A percentile compares a stretch with the other conserved stretches of the same genome.
Conservation (phyloP, 2,113 vertebrate genomes). For the Pseudorhombus dupliciocellatus region DNA sequence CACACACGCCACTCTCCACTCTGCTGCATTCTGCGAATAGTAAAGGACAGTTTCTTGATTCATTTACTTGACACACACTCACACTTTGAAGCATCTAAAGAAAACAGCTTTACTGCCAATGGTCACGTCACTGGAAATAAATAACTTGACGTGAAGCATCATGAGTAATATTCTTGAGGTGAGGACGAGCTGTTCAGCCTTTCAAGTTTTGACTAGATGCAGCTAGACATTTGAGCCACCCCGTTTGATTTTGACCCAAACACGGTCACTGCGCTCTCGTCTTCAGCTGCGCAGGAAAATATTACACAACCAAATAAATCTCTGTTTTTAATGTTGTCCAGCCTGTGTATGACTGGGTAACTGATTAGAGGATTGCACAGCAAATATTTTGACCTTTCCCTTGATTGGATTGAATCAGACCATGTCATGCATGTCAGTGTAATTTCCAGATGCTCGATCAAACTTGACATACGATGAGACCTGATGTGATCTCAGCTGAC, state of each 20-base stretch:
- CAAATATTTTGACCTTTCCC: neutral
- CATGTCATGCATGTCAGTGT: neutral
- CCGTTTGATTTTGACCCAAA: neutral
- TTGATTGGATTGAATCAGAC: slow-evolving; percentile 27
- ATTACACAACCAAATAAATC: neutral
- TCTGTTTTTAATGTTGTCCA: neutral
- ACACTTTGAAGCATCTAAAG: neutral
- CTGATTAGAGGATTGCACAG: neutral
- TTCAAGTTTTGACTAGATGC: slow-evolving; percentile 20
- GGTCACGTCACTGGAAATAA: slow-evolving; percentile 21
- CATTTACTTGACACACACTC: slow-evolving; percentile 2
- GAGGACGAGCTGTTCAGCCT: slow-evolving; percentile 25
- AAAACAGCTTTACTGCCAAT: slow-evolving; percentile 27
- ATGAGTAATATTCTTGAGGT: slow-evolving; percentile 17
- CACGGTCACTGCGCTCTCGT: neutral
- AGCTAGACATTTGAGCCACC: slow-evolving; percentile 14
- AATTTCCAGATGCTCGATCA: neutral
- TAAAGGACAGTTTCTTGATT: slow-evolving; percentile 20
- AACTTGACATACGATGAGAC: slow-evolving; percentile 8
- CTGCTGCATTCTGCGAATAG: slow-evolving; percentile 9
- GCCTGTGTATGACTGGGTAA: neutral
- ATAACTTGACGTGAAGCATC: slow-evolving; percentile 38
- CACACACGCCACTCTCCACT: slow-evolving; percentile 8
- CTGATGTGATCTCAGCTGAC: slow-evolving; percentile 13
- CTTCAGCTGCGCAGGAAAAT: slow-evolving; percentile 1